phyloP scores from a whole-genome alignment of 2,888 invertebrate species.

The Eupeodes luniger region DNA sequence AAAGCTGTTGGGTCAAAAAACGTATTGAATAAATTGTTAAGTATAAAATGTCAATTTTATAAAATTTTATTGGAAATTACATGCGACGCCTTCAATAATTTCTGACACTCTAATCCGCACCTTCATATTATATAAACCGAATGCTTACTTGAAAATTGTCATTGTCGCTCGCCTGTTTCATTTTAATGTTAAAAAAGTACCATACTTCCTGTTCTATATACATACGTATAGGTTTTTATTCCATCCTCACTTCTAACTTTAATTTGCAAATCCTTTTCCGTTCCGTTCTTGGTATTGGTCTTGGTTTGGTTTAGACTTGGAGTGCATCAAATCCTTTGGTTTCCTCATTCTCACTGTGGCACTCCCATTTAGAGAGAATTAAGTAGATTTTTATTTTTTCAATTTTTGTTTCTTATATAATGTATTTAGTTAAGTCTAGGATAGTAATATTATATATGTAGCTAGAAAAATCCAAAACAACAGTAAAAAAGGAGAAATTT shows the following conservation, averaged over 20 bases:
- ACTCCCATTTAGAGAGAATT: constrained; percentile 55
- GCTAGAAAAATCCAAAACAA: constrained; percentile 38
- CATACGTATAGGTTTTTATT: background rate
- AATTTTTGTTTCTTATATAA: background rate
- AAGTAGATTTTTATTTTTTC: constrained; percentile 39
- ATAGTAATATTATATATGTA: constrained; percentile 1
- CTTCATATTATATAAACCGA: background rate
- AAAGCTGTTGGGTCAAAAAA: no score
- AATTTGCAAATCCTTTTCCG: constrained; percentile 48
- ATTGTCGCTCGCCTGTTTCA: background rate
- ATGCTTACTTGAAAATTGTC: constrained; percentile 16
- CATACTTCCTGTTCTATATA: constrained; percentile 25
- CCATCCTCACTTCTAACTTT: constrained; percentile 18
- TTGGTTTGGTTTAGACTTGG: constrained; percentile 43
- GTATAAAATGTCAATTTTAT: no score
- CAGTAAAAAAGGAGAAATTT: constrained; percentile 35
- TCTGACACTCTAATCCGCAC: background rate
- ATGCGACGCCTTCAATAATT: background rate
- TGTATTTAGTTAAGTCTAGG: constrained; percentile 20
- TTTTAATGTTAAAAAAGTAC: constrained; percentile 28
- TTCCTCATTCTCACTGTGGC: constrained; percentile 35
- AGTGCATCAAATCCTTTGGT: constrained; percentile 51
- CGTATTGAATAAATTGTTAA: no score
- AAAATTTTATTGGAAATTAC: background rate
- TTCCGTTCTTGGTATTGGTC: constrained; percentile 43